Conservation (phyloP, 2,888 invertebrate species). For the Acanthosepion lycidas region DNA sequence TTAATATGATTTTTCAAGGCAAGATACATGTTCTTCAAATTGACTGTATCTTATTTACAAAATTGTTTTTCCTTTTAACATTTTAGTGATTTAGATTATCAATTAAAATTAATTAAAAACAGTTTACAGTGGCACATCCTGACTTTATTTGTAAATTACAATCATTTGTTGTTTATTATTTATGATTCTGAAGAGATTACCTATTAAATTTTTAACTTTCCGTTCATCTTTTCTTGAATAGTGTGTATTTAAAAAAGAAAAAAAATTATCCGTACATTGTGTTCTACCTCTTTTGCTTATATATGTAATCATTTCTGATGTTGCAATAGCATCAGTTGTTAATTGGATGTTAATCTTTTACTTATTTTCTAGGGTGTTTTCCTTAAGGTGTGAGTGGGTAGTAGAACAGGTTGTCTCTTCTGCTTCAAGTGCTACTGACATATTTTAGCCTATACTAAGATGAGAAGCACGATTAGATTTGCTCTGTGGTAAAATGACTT, state of each 20-base stretch:
- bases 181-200: no score
- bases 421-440: conserved; percentile 13
- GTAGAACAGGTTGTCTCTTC: not conserved
- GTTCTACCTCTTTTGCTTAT: not conserved
- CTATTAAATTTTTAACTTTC: not conserved
- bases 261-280: not conserved
- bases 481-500: not conserved
- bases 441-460: not conserved
- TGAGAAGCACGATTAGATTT: not conserved
- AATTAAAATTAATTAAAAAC: no score
- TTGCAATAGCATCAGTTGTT: conserved; percentile 18
- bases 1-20: no score
- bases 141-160: no score
- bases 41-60: no score
- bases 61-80: no score
- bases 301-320: not conserved
- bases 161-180: no score
- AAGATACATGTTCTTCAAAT: no score
- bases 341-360: not conserved
- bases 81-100: no score
- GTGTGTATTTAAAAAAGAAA: not conserved
- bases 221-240: not conserved
- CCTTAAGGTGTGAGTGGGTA: not conserved
- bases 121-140: no score
- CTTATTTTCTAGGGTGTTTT: not conserved